Base-by-base conservation (phyloP, 2,113 vertebrate genomes). In the Myiozetetes cayanensis region DNA sequence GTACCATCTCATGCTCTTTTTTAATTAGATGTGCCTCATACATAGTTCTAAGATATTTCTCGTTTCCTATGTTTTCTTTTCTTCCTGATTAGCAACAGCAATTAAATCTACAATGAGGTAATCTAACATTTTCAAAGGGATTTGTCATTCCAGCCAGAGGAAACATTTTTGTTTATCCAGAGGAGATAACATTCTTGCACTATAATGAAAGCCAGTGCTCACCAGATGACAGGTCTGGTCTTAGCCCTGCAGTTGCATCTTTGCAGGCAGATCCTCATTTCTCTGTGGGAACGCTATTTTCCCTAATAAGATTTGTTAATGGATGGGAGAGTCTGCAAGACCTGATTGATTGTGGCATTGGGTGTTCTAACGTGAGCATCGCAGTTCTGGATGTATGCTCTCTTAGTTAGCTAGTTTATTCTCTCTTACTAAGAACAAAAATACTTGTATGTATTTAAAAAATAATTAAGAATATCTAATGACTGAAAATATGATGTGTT, bases 41-140 rank as follows among this genome's bases (percentile, higher is more conserved):
- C 0, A 1, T 28, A 86, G 25, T 84, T 87, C 82, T 77, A 70
- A 90, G 41, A 43, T 80, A 68, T 37, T 94, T 79, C n/a, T 87
- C 90, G 28, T 94, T 89, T 95, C 66, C 81, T 83, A 19, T 95
- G 52, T 82, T 94, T 90, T 88, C 47, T 59, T 78, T 86, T 92
- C 72, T 88, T 90, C 75, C 89, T 93, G 87, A 95, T 85, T 89
- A 94, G 66, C 62, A 85, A 72, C 62, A 78, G 84, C 71, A 97
- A 94, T 93, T 92, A 95, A 90, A 93, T 76, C 70, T 94, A 23
- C 71, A 56, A 27, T 92, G 83, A 92, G 52, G 30, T 93, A 89
- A 66, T 93, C 47, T 93, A 79, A 74, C 75, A 71, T 92, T 97
- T 96, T 94, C 85, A 61, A 85, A 94, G n/a, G 16, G 66, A 66